phyloP scores from a whole-genome alignment of 2,797 vertebrate species.

The Lutjanus argentimaculatus region DNA sequence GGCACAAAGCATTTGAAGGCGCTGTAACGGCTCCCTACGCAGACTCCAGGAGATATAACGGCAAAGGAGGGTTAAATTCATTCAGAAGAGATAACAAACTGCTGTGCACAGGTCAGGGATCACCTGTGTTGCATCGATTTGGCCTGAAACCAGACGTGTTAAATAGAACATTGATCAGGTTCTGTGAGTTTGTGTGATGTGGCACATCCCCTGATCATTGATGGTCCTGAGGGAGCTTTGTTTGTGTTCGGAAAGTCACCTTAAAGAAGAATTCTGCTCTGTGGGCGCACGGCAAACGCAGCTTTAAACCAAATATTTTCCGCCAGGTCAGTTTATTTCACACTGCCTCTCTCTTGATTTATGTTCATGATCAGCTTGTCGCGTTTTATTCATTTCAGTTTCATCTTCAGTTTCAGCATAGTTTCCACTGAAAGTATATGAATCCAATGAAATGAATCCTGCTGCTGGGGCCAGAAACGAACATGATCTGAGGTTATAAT shows the following conservation, averaged over 20 bases:
- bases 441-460: too few species aligned
- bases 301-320: conserved; percentile 4
- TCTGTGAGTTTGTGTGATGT: conserved; percentile 41
- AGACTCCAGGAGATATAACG: conserved; percentile 50
- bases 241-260: conserved; percentile 41
- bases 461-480: too few species aligned
- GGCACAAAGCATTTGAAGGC: conserved; percentile 55
- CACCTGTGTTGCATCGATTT: conserved; percentile 57
- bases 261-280: conserved; percentile 8
- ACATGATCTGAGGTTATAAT: too few species aligned
- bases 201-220: conserved; percentile 22
- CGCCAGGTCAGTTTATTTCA: background rate
- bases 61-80: conserved; percentile 52
- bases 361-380: conserved; percentile 34
- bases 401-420: conserved; percentile 1
- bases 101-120: conserved; percentile 44
- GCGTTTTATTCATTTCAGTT: conserved; percentile 28
- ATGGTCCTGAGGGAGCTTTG: conserved; percentile 23
- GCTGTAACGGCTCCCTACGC: conserved; percentile 33
- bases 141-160: conserved; percentile 58
- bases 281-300: background rate
- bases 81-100: conserved; percentile 57
- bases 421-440: too few species aligned
- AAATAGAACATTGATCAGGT: conserved; percentile 58
- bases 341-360: conserved; percentile 25